Evolutionary conservation across 2,888 invertebrate genomes (phyloP), one percentile per base, ranked within the genome.

Genomic region (Harpalus rubripes): DNA sequence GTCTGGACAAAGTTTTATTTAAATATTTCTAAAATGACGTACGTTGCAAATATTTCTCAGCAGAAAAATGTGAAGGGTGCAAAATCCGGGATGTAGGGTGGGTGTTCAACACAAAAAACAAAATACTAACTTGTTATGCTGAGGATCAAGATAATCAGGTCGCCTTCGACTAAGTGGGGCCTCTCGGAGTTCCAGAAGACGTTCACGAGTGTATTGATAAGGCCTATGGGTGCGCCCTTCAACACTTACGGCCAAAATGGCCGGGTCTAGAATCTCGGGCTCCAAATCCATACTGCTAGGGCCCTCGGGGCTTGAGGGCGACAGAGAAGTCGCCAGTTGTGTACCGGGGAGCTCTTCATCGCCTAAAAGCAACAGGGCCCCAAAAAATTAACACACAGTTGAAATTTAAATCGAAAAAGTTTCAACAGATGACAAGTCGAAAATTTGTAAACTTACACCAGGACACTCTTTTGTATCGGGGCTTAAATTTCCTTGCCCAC

Each of bases 181-280:
- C 89, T 94, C 93, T 85, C 95, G 94, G 87, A 97, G 92, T 65
- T 94, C 93, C 91, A 96, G 91, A 87, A 98, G 92, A 89, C 96
- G 93, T 79, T 96, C 95, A 90, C 95, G 92, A 39, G 94, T 93
- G 91, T 94, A 94, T 81, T 92, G 92, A 87, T 92, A 92, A 89
- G 91, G 90, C 22, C 86, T 59, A 76, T 86, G 65, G 72, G 88
- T 88, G 52, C 87, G 91, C 81, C 91, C 92, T 87, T 91, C 92
- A 82, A 92, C 92, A 5, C 93, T 92, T 88, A 93, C 90, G 84
- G 92, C 93, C 88, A 94, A 90, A 88, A 94, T 94, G n/a, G 94
- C 94, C 72, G 94, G 93, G 90, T 93, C 93, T 18, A 87, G 87
- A 83, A 89, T 88, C 86, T 90, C 90, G 26, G 88, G 86, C 85